Evolutionary conservation across 1,140 invertebrate genomes (phyloP).

Genomic region (Metaphire vulgaris): DNA sequence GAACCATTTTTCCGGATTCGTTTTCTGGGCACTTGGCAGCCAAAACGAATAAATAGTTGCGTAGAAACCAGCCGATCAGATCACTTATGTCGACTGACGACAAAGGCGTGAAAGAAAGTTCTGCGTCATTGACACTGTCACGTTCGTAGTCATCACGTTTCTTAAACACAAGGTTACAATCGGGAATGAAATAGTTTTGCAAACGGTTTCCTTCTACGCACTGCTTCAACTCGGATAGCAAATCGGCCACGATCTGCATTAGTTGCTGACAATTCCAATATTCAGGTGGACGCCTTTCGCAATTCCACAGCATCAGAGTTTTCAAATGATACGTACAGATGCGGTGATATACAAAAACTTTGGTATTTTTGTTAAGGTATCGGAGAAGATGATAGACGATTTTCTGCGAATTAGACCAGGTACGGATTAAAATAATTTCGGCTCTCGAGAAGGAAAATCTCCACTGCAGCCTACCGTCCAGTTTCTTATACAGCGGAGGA

Average conservation of each 20-base stretch:
- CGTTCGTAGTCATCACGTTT: too few relatives aligned
- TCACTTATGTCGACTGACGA: too few relatives aligned
- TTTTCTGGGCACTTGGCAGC: too few relatives aligned
- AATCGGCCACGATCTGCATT: neutral
- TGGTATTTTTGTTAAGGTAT: neutral
- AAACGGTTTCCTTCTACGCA: neutral
- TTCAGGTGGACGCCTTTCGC: neutral
- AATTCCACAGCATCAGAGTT: neutral
- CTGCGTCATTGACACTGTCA: too few relatives aligned
- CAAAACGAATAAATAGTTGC: too few relatives aligned
- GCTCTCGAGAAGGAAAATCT: neutral
- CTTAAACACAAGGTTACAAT: neutral
- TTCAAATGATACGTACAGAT: neutral
- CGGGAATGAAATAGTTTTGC: neutral
- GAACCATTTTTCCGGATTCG: too few relatives aligned
- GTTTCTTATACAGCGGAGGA: neutral
- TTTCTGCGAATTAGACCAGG: neutral
- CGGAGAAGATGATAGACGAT: neutral
- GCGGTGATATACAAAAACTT: neutral
- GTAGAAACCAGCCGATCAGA: too few relatives aligned
- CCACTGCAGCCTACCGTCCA: neutral
- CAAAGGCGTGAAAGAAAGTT: too few relatives aligned
- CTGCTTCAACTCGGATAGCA: neutral
- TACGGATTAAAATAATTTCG: neutral
- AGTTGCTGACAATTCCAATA: neutral